phyloP scores from a whole-genome alignment of 1,140 invertebrate species.

The Caenorhabditis brenneri region DNA sequence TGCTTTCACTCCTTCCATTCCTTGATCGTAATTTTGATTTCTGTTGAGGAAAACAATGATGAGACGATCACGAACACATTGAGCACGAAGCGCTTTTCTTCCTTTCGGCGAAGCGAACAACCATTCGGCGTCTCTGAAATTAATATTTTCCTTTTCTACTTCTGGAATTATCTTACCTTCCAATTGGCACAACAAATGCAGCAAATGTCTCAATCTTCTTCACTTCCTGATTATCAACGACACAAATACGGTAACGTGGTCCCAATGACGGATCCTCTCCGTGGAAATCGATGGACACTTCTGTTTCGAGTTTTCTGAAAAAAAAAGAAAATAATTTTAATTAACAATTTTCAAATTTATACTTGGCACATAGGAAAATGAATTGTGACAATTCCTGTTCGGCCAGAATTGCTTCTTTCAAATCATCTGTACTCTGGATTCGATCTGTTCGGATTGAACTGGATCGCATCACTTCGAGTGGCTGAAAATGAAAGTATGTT shows the following conservation, averaged over 20 bases:
- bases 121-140: conserved; percentile 62
- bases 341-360: no score
- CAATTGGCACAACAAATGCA: conserved; percentile 63
- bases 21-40: conserved; percentile 52
- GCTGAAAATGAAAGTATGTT: conserved; percentile 32
- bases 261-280: conserved; percentile 36
- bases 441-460: background rate
- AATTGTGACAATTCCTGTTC: conserved; percentile 63
- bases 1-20: background rate
- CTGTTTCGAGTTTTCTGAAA: conserved; percentile 56
- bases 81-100: conserved; percentile 54
- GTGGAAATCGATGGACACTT: conserved; percentile 56
- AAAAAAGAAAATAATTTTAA: background rate
- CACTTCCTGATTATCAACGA: conserved; percentile 57
- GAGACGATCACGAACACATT: conserved; percentile 50
- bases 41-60: conserved; percentile 46
- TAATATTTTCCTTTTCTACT: no score
- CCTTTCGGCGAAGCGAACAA: conserved; percentile 64
- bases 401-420: conserved; percentile 47
- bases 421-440: conserved; percentile 52
- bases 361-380: conserved; percentile 55
- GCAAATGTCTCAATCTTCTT: conserved; percentile 58
- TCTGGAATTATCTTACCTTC: conserved; percentile 58
- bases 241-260: conserved; percentile 59
- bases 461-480: conserved; percentile 35